These are phyloP conservation scores for Eucriotettix oculatus DNA, from an alignment of 2,888 invertebrate species.

Conservation along the genomic window DNA sequence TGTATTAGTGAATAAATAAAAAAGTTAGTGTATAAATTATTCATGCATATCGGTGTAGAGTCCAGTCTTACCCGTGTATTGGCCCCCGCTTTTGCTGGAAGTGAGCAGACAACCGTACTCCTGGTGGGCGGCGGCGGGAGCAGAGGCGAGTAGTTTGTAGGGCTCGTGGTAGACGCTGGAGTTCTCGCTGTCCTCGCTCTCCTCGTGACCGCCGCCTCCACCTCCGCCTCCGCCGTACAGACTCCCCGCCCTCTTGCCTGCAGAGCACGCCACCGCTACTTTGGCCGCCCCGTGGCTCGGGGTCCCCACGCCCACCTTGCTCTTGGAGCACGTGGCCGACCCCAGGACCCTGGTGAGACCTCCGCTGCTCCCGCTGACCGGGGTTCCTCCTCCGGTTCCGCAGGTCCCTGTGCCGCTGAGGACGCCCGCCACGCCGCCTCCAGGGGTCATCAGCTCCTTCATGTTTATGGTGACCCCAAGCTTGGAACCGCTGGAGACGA, in stretches of 20 bases:
- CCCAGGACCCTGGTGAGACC: neutral
- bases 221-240: neutral
- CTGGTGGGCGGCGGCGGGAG: slow-evolving; percentile 28
- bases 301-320: neutral
- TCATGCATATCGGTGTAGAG: too few relatives aligned
- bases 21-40: too few relatives aligned
- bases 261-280: slow-evolving; percentile 17
- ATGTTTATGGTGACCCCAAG: slow-evolving; percentile 38
- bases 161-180: slow-evolving; percentile 39
- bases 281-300: neutral
- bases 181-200: slow-evolving; percentile 35
- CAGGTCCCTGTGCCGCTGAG: neutral
- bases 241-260: neutral
- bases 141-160: slow-evolving; percentile 32
- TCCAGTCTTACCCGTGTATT: slow-evolving; percentile 33
- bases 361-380: neutral
- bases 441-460: slow-evolving; percentile 29
- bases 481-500: slow-evolving; percentile 36
- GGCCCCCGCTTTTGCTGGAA: slow-evolving; percentile 33
- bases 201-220: slow-evolving; percentile 19
- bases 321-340: neutral
- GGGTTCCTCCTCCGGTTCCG: neutral
- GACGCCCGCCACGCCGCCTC: neutral
- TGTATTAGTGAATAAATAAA: too few relatives aligned
- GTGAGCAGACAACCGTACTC: slow-evolving; percentile 32